Evolutionary conservation across 2,113 vertebrate species (phyloP), one percentile per base, ranked within the genome.

Genomic region (Prionailurus bengalensis): DNA sequence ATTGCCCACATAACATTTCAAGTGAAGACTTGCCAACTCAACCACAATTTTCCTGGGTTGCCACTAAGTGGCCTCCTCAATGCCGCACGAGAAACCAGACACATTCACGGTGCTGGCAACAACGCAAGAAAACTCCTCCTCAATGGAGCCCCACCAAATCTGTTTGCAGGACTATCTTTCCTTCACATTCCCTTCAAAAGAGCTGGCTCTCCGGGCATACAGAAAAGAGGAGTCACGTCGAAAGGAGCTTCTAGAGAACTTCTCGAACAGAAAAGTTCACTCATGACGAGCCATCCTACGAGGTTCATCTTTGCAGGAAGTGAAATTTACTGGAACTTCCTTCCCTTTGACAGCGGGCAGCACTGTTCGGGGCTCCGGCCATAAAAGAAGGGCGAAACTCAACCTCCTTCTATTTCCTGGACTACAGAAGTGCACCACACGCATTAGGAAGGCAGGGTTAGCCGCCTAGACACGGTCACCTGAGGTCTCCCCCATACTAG

Each of bases 381-480:
- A 53, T 53, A 89, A 91, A 91, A 80, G 96, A 94, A 98, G 48
- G 29, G 96, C 95, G 96, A 97, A 94, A 84, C 16, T n/a, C 15
- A 39, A 71, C 55, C 5, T 3, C 65, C 3, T 39, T 90, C 65
- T 53, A 87, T 95, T 87, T 63, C 2, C 78, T 70, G 6, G 92
- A 84, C 55, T 90, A 82, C 85, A 91, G 2, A 13, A 63, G 19
- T 0, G 11, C 12, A 12, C 83, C 61, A 39, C n/a, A 89, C 93
- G 92, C 48, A 45, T 45, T 12, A 55, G 76, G 4, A 21, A 87
- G 92, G 29, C 68, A 78, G 48, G 33, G 48, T 31, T 16, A 78
- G 27, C 0, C 2, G 9, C 15, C 10, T 65, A 94, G 70, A 80
- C 12, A 61, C 78, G 82, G 25, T 39, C 21, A 55, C 1, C 21